Conservation (phyloP, 2,888 invertebrate species). For the Hypsopygia costalis region DNA sequence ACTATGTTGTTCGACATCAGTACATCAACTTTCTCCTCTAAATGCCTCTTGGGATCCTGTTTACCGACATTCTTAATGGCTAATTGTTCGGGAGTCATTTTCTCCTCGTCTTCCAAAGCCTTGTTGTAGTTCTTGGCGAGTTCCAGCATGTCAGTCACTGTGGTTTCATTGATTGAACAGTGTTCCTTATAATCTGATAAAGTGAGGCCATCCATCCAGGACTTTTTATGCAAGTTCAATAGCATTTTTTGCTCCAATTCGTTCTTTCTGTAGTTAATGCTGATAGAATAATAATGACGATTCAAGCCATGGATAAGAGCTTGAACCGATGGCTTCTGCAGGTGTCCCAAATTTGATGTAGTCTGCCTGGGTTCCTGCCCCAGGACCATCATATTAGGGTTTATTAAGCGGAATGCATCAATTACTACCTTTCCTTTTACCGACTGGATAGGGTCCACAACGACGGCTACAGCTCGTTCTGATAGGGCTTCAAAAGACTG, state of each 20-base stretch:
- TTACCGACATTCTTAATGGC: conserved; percentile 99
- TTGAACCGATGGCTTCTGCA: conserved; percentile 99
- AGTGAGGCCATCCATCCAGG: conserved; percentile 98
- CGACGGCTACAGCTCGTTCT: conserved; percentile 99
- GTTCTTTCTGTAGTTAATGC: conserved; percentile 99
- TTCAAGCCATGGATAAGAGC: conserved; percentile 99
- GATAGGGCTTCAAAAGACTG: conserved; percentile 99
- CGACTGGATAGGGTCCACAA: conserved; percentile 99
- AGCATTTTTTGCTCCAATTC: conserved; percentile 99
- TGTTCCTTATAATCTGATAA: conserved; percentile 96
- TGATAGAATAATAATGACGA: conserved; percentile 99
- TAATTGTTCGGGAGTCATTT: conserved; percentile 99
- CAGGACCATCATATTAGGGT: conserved; percentile 99
- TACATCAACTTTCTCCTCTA: conserved; percentile 98
- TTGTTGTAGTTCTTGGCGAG: conserved; percentile 98
- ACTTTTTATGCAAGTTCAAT: conserved; percentile 98
- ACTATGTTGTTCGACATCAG: conserved; percentile 99
- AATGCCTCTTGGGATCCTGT: conserved; percentile 99
- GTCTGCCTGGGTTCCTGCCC: conserved; percentile 99
- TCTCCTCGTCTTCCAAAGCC: conserved; percentile 99
- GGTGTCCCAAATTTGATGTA: conserved; percentile 98
- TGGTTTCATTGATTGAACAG: conserved; percentile 95
- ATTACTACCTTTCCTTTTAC: conserved; percentile 99
- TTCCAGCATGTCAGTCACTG: conserved; percentile 97
- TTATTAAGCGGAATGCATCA: conserved; percentile 99